Percentiles rank a stretch among this genome's conserved stretches.
Evolutionary conservation across 2,888 invertebrate species (phyloP).

Genomic region (Shargacucullia verbasci): DNA sequence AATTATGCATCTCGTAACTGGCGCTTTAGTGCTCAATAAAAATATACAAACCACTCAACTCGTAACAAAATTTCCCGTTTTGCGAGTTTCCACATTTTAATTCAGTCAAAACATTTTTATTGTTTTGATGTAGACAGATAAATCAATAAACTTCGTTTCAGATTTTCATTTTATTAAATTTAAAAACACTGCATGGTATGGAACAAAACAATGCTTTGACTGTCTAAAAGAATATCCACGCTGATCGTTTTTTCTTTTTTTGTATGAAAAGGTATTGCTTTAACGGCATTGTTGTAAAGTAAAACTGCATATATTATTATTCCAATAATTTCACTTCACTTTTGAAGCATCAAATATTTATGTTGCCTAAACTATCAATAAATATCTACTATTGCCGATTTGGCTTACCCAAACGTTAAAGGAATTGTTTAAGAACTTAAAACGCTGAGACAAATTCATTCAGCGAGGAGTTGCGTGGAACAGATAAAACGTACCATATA

Average conservation of each 20-base stretch:
- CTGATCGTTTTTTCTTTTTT: slow-evolving; percentile 16
- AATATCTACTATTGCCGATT: slow-evolving; percentile 43
- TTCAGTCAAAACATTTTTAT: slow-evolving; percentile 39
- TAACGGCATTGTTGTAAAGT: slow-evolving; percentile 11
- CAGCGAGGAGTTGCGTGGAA: slow-evolving; percentile 75
- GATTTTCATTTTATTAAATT: slow-evolving; percentile 31
- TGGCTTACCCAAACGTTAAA: slow-evolving; percentile 63
- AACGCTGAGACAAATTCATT: slow-evolving; percentile 77
- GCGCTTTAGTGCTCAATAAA: slow-evolving; percentile 16
- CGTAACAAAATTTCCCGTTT: slow-evolving; percentile 43
- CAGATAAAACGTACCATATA: slow-evolving; percentile 85
- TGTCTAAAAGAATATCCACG: slow-evolving; percentile 17
- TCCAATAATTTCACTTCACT: background rate
- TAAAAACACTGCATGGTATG: slow-evolving; percentile 9
- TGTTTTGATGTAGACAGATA: slow-evolving; percentile 35
- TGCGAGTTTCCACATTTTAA: slow-evolving; percentile 38
- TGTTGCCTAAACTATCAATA: slow-evolving; percentile 37
- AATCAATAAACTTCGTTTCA: slow-evolving; percentile 29
- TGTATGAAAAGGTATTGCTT: slow-evolving; percentile 3
- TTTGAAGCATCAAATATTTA: slow-evolving; percentile 30
- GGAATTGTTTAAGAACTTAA: slow-evolving; percentile 77
- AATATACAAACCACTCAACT: slow-evolving; percentile 43
- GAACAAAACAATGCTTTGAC: slow-evolving; percentile 33
- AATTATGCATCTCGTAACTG: background rate
- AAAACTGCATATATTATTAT: slow-evolving; percentile 7